Conservation (phyloP, 2,888 invertebrate genomes). For the Lumbricus terrestris region DNA sequence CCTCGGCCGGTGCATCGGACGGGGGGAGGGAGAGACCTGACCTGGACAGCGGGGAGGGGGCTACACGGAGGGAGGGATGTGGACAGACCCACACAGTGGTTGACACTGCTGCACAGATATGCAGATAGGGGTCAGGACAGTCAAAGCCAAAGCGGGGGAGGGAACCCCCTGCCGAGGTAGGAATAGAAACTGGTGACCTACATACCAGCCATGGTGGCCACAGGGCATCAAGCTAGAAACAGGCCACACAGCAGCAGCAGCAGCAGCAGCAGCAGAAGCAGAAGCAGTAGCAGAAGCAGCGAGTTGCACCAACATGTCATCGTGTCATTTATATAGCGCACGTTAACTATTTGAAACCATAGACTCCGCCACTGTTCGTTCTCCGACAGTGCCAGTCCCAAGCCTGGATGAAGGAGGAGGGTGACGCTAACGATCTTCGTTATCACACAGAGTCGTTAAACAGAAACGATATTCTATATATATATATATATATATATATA, state of each 20-base stretch:
- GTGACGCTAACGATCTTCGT: no score
- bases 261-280: not conserved
- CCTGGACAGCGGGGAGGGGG: slow-evolving; percentile 3
- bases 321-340: not conserved
- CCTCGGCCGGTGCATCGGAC: not conserved
- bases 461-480: no score
- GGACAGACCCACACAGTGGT: not conserved
- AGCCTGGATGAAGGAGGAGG: no score
- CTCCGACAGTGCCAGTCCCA: no score
- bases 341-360: not conserved
- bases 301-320: not conserved
- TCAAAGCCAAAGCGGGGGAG: not conserved
- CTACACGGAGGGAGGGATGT: not conserved
- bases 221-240: not conserved
- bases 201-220: not conserved
- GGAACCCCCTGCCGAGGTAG: not conserved
- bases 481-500: no score
- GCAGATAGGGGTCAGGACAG: not conserved
- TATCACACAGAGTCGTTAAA: no score
- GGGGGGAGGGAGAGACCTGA: not conserved
- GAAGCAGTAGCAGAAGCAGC: not conserved
- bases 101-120: not conserved
- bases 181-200: not conserved
- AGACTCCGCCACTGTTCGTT: no score
- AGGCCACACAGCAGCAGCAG: not conserved